Evolutionary conservation across 2,113 vertebrate genomes (phyloP).

Genomic region (Hoplias malabaricus): DNA sequence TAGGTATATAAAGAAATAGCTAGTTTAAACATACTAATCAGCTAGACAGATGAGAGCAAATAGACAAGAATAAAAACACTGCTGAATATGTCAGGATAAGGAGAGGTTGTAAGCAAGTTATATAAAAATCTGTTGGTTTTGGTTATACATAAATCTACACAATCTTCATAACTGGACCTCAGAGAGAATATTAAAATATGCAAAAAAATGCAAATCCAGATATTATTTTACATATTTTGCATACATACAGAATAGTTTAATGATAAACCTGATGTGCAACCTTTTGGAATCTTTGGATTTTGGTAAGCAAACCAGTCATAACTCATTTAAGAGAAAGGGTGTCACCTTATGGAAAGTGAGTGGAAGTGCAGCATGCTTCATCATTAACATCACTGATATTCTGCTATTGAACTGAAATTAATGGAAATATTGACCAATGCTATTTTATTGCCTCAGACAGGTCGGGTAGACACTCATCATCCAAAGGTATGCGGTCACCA

Average conservation of each 20-base stretch:
- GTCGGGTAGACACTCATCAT: conserved; percentile 81
- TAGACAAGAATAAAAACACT: too few relatives aligned
- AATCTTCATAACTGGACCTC: too few relatives aligned
- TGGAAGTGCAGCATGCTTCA: background rate
- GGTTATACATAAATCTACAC: too few relatives aligned
- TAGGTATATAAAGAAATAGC: too few relatives aligned
- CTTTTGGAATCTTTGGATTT: background rate
- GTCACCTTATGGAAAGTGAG: background rate
- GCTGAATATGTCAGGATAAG: too few relatives aligned
- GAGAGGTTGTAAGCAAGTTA: too few relatives aligned
- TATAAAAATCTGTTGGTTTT: too few relatives aligned
- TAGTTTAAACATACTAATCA: too few relatives aligned
- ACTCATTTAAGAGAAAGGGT: background rate
- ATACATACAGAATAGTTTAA: background rate
- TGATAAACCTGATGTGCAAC: background rate
- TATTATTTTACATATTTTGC: too few relatives aligned
- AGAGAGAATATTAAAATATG: too few relatives aligned
- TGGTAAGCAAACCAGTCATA: background rate
- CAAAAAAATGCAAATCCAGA: too few relatives aligned
- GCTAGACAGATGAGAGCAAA: too few relatives aligned
- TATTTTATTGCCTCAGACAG: conserved; percentile 40
- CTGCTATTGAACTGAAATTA: background rate
- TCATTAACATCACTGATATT: background rate
- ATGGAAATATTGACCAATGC: background rate
- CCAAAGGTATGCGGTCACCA: conserved; percentile 85